Evolutionary conservation across 2,888 invertebrate species (phyloP), one percentile per base, ranked within the genome.

Genomic region (Drosophila testacea): DNA sequence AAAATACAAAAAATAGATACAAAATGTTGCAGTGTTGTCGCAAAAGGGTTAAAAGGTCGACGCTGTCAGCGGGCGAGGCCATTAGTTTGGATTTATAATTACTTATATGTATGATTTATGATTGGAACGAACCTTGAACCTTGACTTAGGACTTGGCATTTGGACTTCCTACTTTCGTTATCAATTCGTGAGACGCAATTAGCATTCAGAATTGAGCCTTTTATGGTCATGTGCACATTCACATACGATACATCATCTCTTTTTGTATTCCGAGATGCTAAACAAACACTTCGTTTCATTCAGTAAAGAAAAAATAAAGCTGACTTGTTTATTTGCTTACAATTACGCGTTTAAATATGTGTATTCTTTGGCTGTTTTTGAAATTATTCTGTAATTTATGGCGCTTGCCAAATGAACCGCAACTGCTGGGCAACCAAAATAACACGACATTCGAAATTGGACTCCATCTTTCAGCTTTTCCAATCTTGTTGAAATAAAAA

Each of bases 31-130:
- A 42, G 34, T 42, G 47, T 41, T 59, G 54, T 55, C 32, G 52
- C 38, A 28, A 69, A 84, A 75, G 89, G 89, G 83, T 86, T 89
- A 76, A 84, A 86, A 71, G 76, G 75, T 84, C 69, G 68, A 16
- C 38, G 51, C 78, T 83, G 84, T 86, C 87, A 79, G 68, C 89
- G 67, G 50, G 60, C 46, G 51, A 42, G 69, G 76, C 70, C 68
- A 87, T 83, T 83, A 75, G 42, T 73, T 78, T 50, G 72, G 72
- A 76, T 78, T 83, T 83, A 55, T 57, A 57, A 30, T 44, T 67
- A 46, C 61, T 54, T 52, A 51, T 59, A 46, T 61, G 42, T 64
- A 41, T 88, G 86, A 84, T 84, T 84, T 88, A 88, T 84, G 52
- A 34, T 38, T 27, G 56, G 38, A 28, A 36, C 27, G 64, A 66